phyloP scores from a whole-genome alignment of 2,113 vertebrate species.

The Shinisaurus crocodilurus region DNA sequence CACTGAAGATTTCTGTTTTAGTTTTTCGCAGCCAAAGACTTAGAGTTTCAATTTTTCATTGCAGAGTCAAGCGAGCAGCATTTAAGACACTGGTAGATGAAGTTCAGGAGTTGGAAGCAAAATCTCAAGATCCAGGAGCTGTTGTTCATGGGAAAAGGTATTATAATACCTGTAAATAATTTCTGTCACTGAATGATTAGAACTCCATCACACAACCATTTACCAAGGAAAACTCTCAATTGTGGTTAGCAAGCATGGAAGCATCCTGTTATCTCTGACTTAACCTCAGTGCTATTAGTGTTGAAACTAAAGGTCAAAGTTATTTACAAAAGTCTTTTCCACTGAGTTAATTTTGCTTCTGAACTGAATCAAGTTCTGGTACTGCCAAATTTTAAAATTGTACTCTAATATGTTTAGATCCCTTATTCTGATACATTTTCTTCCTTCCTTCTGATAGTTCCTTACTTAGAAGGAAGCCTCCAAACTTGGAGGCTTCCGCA shows the following conservation, averaged over 20 bases:
- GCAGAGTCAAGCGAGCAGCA: conserved; percentile 90
- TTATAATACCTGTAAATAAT: conserved; percentile 5
- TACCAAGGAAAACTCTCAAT: not conserved
- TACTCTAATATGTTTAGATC: not conserved
- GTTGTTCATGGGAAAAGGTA: conserved; percentile 98
- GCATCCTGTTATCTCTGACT: not conserved
- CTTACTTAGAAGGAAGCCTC: too few species aligned
- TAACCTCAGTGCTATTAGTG: not conserved
- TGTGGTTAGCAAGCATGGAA: not conserved
- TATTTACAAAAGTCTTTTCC: not conserved
- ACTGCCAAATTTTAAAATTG: not conserved
- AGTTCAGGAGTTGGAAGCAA: conserved; percentile 96
- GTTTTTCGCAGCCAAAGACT: not conserved
- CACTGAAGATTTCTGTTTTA: not conserved
- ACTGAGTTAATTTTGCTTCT: not conserved
- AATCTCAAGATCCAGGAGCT: conserved; percentile 94
- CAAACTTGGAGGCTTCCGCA: too few species aligned
- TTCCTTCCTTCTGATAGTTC: too few species aligned
- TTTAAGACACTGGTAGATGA: conserved; percentile 98
- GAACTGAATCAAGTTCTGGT: conserved; percentile 21
- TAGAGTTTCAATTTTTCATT: conserved; percentile 49
- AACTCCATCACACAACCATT: not conserved
- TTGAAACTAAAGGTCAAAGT: not conserved
- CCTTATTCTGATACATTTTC: too few species aligned
- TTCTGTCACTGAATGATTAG: not conserved